phyloP scores from a whole-genome alignment of 2,888 invertebrate genomes.

The Plagiodera versicolora region DNA sequence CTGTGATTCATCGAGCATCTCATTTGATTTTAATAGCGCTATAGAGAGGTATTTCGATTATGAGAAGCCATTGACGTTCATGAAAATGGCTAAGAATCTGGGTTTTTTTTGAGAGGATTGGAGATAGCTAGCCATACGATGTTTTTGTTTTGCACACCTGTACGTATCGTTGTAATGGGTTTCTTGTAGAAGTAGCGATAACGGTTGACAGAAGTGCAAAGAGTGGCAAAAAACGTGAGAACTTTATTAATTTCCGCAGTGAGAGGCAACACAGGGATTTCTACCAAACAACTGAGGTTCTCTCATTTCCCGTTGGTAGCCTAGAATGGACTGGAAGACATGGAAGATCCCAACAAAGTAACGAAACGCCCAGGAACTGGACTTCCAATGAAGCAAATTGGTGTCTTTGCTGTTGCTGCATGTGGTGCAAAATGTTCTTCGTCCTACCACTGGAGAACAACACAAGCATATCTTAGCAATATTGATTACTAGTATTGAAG shows the following conservation, averaged over 20 bases:
- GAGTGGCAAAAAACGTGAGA: background rate
- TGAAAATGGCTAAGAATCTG: background rate
- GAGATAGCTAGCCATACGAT: background rate
- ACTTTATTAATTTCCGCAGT: no score
- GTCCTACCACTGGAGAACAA: background rate
- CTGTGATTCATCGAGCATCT: slow-evolving; percentile 39
- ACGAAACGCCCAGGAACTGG: no score
- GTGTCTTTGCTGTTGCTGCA: no score
- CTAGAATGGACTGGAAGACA: no score
- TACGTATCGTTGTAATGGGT: background rate
- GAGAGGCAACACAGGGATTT: no score
- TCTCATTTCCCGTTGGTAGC: no score
- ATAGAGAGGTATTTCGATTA: background rate
- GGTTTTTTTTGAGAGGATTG: background rate
- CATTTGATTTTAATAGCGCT: slow-evolving; percentile 39
- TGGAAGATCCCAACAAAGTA: no score
- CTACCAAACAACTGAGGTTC: no score
- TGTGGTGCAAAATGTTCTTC: no score
- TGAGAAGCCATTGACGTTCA: slow-evolving; percentile 12
- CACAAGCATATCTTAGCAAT: slow-evolving; percentile 13
- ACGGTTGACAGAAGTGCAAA: background rate
- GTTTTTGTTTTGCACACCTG: background rate
- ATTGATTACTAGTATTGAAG: slow-evolving; percentile 34
- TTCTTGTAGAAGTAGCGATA: background rate
- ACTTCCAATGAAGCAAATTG: no score